Evolutionary conservation across 64 coral and sea anemone genomes (phyloP).

Genomic region (Pocillopora damicornis): DNA sequence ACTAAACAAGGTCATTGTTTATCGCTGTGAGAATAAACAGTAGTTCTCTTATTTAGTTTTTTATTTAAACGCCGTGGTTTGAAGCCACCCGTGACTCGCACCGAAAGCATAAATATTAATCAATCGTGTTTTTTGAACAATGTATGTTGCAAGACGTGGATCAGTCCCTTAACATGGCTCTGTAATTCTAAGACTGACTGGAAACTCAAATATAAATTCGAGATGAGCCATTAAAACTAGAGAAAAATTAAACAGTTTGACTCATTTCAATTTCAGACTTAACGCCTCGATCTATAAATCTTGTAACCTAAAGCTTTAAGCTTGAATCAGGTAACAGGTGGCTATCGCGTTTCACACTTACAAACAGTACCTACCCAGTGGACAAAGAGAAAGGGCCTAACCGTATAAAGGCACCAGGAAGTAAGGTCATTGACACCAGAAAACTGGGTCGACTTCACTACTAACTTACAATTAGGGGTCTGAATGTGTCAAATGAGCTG

Average conservation of each 20-base stretch:
- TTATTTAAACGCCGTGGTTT: background rate
- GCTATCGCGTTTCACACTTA: background rate
- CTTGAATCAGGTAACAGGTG: background rate
- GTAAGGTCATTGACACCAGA: background rate
- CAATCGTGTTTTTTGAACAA: background rate
- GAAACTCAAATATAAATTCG: no score
- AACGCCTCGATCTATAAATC: no score
- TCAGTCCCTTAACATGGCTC: background rate
- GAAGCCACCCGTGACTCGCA: background rate
- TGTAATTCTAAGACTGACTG: no score
- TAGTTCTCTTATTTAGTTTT: background rate
- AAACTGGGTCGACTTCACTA: background rate
- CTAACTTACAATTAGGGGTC: background rate
- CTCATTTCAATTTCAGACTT: no score
- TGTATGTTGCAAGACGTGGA: background rate
- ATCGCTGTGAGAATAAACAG: slow-evolving; percentile 2
- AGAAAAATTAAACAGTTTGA: no score
- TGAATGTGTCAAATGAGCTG: background rate
- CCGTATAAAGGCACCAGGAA: background rate
- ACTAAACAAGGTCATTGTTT: slow-evolving; percentile 28
- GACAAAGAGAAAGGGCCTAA: background rate
- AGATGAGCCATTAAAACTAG: no score
- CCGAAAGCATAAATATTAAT: slow-evolving; percentile 4
- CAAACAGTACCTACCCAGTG: background rate
- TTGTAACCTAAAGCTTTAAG: background rate